Evolutionary conservation across 2,888 invertebrate species (phyloP).

Genomic region (Aporophyla lueneburgensis): DNA sequence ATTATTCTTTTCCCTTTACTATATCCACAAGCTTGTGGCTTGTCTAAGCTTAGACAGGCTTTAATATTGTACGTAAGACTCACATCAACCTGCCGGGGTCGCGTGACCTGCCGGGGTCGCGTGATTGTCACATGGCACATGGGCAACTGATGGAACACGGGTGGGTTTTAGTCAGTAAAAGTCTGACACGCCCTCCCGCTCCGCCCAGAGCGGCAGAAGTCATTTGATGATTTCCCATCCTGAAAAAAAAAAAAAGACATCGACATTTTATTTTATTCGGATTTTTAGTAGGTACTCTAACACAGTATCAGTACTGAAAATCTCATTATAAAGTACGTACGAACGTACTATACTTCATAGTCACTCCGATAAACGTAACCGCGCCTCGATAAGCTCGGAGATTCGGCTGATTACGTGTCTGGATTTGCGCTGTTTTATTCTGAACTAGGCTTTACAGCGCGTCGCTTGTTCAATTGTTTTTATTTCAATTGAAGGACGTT

Average conservation of each 20-base stretch:
- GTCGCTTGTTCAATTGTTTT: constrained; percentile 42
- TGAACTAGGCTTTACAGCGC: constrained; percentile 29
- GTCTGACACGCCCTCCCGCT: too few species aligned
- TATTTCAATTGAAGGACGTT: constrained; percentile 30
- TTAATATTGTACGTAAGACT: neutral
- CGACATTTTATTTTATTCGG: neutral
- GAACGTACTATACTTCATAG: constrained; percentile 12
- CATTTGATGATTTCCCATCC: too few species aligned
- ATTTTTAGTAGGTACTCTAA: neutral
- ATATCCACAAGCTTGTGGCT: neutral
- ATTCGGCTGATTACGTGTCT: constrained; percentile 57
- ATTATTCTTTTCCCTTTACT: neutral
- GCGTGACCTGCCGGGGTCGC: too few species aligned
- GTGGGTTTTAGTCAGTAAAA: too few species aligned
- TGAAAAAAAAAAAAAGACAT: too few species aligned
- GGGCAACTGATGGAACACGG: too few species aligned
- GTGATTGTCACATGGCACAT: too few species aligned
- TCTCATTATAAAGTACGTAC: neutral
- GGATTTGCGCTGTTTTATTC: constrained; percentile 41
- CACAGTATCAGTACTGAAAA: neutral
- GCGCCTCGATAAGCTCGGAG: constrained; percentile 36
- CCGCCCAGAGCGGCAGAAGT: too few species aligned
- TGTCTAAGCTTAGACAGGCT: neutral
- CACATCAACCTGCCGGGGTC: too few species aligned
- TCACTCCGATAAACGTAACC: constrained; percentile 18